Base-by-base conservation (phyloP, 2,888 invertebrate genomes). In the Hydropsyche betteni region DNA sequence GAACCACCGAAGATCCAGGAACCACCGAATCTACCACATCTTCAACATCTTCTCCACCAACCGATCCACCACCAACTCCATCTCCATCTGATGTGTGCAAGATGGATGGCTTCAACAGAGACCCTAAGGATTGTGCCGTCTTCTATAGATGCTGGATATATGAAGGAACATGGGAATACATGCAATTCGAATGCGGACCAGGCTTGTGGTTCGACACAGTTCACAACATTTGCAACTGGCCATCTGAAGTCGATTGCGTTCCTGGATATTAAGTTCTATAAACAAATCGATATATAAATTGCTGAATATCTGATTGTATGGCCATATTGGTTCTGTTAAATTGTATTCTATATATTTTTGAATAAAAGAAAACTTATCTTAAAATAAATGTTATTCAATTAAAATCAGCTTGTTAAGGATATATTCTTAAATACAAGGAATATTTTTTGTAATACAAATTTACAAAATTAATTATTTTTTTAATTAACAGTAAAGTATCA, bases 31-130 rank as follows among this genome's bases (percentile, higher is more conserved):
- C 38, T 14, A 24, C 68, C 4, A 38, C 70, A 33, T 50, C 76
- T 7, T 50, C 69, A 16, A 61, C 55, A 14, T 44, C 80, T 8
- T 5, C 76, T 24, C 8, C 74, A 36, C 24, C 72, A 14, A 76
- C 79, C 34, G 74, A 76, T n/a, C 36, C 61, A 14, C 51, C 69
- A 69, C 14, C 69, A 36, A 53, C 74, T 12, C 68, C 74, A 16
- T 33, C 68, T 12, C 50, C 69, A 14, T 33, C 74, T 5, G 55
- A 69, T 24, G 64, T 50, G 12, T 68, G 68, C 68, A 74, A 64
- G n/a, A 4, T 33, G 0, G 68, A 44, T 8, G 74, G 74, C 6
- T 68, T 64, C 68, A 74, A 74, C 50, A 16, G 74, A 36, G 71
- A 76, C 14, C 52, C 55, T 12, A 8, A 38, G 6, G 34, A 72